Evolutionary conservation across 2,888 invertebrate genomes (phyloP).

Genomic region (Hedya salicella): DNA sequence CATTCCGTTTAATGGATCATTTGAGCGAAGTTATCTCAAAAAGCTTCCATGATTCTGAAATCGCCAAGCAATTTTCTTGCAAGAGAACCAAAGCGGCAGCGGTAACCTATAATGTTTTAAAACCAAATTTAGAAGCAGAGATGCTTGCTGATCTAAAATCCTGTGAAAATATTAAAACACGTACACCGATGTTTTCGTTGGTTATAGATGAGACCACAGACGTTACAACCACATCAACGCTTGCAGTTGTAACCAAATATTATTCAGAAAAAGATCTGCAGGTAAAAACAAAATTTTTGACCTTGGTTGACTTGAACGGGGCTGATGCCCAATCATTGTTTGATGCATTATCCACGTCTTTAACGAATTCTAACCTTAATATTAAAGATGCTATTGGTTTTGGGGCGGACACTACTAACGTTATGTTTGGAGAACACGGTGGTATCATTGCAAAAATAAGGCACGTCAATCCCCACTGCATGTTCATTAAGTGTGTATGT

Average conservation of each 20-base stretch:
- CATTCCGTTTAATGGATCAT: conserved; percentile 40
- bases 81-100: conserved; percentile 44
- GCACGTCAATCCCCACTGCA: neutral
- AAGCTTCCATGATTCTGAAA: conserved; percentile 40
- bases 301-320: no score
- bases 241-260: conserved; percentile 16
- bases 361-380: conserved; percentile 38
- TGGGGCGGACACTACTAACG: conserved; percentile 46
- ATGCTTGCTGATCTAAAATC: no score
- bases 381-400: conserved; percentile 41
- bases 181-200: no score
- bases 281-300: no score
- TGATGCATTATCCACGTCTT: conserved; percentile 16
- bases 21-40: conserved; percentile 34
- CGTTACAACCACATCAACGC: conserved; percentile 21
- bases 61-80: conserved; percentile 31
- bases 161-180: no score
- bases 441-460: conserved; percentile 38
- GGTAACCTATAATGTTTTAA: conserved; percentile 43
- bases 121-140: conserved; percentile 33
- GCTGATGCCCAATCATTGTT: no score
- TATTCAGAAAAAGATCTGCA: no score
- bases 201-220: conserved; percentile 10
- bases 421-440: conserved; percentile 44
- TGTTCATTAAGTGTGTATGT: neutral